Conservation (phyloP, 1,140 invertebrate species). For the Drosophila baimaii region DNA sequence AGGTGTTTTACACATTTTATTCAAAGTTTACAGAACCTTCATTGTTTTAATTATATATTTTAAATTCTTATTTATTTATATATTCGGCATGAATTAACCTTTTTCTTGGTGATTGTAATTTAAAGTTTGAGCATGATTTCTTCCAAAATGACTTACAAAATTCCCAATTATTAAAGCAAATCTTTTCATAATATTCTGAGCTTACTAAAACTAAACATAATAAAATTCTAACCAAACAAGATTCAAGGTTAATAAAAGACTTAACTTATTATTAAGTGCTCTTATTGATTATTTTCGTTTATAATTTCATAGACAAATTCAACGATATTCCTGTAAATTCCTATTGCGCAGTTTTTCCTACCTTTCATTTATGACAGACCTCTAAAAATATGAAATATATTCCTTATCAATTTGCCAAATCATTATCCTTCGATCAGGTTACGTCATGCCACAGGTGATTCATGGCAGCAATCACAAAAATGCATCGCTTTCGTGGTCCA, state of each 20-base stretch:
- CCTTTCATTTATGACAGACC: constrained; percentile 1
- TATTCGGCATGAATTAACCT: constrained; percentile 14
- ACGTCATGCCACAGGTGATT: constrained; percentile 43
- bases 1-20: not conserved
- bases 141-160: not conserved
- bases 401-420: constrained; percentile 3
- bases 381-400: not conserved
- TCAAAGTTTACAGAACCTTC: not conserved
- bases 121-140: constrained; percentile 3
- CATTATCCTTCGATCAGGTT: constrained; percentile 19
- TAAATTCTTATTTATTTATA: not conserved
- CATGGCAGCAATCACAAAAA: constrained; percentile 41
- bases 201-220: not conserved
- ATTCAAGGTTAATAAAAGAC: too few species aligned
- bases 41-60: not conserved
- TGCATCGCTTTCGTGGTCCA: constrained; percentile 51
- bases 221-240: not conserved
- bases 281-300: not conserved
- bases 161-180: not conserved
- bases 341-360: not conserved
- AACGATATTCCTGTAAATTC: not conserved
- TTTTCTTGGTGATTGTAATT: not conserved
- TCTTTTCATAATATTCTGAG: too few species aligned
- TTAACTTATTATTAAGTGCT: not conserved
- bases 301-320: not conserved